Percentiles rank a stretch among this genome's conserved stretches.
Evolutionary conservation across 1,140 invertebrate genomes (phyloP).

Genomic region (Pantala flavescens): DNA sequence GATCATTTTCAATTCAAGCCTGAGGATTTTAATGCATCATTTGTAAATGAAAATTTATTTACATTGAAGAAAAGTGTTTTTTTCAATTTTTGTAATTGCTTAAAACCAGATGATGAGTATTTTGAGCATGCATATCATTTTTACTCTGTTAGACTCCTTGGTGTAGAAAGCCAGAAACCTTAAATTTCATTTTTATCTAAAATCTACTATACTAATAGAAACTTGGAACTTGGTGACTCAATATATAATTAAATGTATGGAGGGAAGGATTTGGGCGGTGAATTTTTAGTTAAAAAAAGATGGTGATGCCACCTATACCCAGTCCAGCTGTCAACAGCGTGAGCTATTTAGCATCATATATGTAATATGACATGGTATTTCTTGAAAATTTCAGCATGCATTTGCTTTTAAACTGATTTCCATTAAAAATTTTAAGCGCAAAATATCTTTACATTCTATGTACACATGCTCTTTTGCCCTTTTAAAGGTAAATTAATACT

Average conservation of each 20-base stretch:
- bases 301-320: background rate
- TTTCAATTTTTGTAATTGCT: too few species aligned
- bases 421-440: conserved; percentile 6
- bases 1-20: too few species aligned
- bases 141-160: background rate
- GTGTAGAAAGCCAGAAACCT: conserved; percentile 4
- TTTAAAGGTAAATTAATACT: background rate
- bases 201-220: background rate
- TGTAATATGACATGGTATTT: background rate
- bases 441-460: background rate
- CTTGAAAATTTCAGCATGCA: background rate
- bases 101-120: too few species aligned
- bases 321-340: background rate
- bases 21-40: too few species aligned
- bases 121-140: background rate
- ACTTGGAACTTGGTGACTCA: background rate
- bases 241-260: background rate
- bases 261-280: background rate
- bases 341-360: background rate
- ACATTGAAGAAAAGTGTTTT: too few species aligned
- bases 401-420: background rate
- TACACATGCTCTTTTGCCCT: background rate
- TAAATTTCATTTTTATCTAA: background rate
- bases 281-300: background rate
- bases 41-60: too few species aligned